Base-by-base conservation (phyloP, 1,140 invertebrate species). In the Euwallacea fornicatus region DNA sequence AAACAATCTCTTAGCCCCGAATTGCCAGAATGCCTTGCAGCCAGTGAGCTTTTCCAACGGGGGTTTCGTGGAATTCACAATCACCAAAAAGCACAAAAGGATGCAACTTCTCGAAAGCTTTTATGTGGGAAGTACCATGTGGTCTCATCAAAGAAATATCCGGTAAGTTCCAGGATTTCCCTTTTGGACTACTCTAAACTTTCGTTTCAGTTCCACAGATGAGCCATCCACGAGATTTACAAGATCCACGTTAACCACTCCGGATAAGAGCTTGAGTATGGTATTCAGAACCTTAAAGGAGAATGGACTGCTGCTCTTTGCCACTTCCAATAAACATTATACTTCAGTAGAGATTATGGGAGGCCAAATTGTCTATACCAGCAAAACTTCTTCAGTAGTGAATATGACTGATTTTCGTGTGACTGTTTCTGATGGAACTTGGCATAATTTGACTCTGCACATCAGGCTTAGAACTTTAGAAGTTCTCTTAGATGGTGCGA, bases 251-350 rank as follows among this genome's bases (percentile, higher is more conserved):
- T 80, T 78, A 66, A 78, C 80, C 42, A 76, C 76, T 42, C 81
- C 80, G 55, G 84, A 87, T 0, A 95, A 95, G 80, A 88, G 85
- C 9, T 83, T 97, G 0, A 89, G 91, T 55, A 83, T 98, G n/a
- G 85, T 90, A 71, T 95, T 97, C 77, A 86, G 92, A 76, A 96
- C 94, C 0, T 85, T 89, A 0, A 87, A 88, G 77, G 83, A 85
- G 44, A 86, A 92, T 77, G 95, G 93, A 7, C 82, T 96, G 9
- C 79, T 98, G 2, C 85, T 97, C 65, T 93, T 93, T 78, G 87
- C 91, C 0, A 92, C 91, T 0, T 94, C 91, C 6, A 93, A 95
- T 77, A 93, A 94, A 78, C 93, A 96, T 82, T 95, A 88, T 78
- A 96, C 94, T 11, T 86, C 92, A 2, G 81, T 96, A 59, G 90